Evolutionary conservation across 2,113 vertebrate species (phyloP).

Genomic region (Dipodomys ordii): DNA sequence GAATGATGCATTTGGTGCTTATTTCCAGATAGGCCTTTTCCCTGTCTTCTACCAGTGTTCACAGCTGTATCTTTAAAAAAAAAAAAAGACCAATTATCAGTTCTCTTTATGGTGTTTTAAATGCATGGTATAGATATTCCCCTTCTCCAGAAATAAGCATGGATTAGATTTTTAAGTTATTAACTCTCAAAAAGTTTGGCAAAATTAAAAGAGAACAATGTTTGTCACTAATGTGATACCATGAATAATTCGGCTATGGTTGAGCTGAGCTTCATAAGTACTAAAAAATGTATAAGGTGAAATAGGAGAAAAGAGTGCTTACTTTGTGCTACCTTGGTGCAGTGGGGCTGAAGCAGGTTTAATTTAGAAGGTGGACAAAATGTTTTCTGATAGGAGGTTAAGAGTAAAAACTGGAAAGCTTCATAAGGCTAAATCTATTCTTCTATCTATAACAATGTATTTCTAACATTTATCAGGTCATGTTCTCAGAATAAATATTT

Average conservation of each 20-base stretch:
- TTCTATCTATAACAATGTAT: neutral
- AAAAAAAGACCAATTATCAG: neutral
- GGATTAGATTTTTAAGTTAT: slow-evolving; percentile 26
- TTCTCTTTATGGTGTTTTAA: neutral
- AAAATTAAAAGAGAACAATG: slow-evolving; percentile 49
- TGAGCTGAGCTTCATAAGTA: slow-evolving; percentile 65
- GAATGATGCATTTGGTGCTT: slow-evolving; percentile 38
- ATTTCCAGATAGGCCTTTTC: neutral
- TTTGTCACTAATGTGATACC: slow-evolving; percentile 39
- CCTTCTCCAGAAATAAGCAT: neutral
- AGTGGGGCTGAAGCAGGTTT: neutral
- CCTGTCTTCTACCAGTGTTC: neutral
- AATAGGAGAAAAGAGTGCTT: slow-evolving; percentile 51
- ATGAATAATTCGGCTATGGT: slow-evolving; percentile 68
- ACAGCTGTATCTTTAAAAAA: slow-evolving; percentile 12
- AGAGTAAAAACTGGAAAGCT: neutral
- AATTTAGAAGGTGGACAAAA: neutral
- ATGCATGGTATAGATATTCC: neutral
- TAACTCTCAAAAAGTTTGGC: slow-evolving; percentile 29
- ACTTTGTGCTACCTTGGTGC: slow-evolving; percentile 60
- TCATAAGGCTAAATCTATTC: neutral
- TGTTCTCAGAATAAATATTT: slow-evolving; percentile 10
- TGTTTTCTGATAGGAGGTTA: neutral
- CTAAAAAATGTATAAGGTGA: slow-evolving; percentile 78
- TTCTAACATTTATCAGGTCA: neutral